A percentile compares a stretch with the other conserved stretches of the same genome.
Conservation (phyloP, 2,797 vertebrate genomes). For the Lithobates pipiens region DNA sequence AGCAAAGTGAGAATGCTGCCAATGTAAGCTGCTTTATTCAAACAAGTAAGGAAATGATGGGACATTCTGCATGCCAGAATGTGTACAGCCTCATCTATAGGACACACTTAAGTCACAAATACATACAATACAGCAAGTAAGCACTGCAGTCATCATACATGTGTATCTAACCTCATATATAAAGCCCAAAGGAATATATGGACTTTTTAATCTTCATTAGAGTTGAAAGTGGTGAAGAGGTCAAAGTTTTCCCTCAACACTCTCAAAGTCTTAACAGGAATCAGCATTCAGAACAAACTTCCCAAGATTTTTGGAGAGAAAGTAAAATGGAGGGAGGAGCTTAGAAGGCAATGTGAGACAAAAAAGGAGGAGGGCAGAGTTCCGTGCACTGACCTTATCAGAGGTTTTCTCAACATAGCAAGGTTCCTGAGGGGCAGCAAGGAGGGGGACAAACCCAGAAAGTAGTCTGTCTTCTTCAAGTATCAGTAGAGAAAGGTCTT, state of each 20-base stretch:
- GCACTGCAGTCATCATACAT: constrained; percentile 1
- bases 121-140: constrained; percentile 39
- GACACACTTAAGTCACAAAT: constrained; percentile 65
- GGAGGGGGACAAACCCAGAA: constrained; percentile 83
- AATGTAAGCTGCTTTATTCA: constrained; percentile 99
- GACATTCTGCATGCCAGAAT: constrained; percentile 98
- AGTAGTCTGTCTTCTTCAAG: constrained; percentile 84
- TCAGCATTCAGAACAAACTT: constrained; percentile 90
- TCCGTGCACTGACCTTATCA: constrained; percentile 85
- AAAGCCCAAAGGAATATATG: constrained; percentile 76
- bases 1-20: constrained; percentile 91
- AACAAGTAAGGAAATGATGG: constrained; percentile 99
- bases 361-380: constrained; percentile 69
- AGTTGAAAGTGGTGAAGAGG: constrained; percentile 96
- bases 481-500: constrained; percentile 82
- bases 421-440: constrained; percentile 91
- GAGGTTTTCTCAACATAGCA: constrained; percentile 94
- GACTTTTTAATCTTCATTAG: constrained; percentile 85
- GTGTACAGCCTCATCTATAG: constrained; percentile 70
- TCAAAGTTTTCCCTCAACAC: constrained; percentile 99
- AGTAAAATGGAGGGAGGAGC: constrained; percentile 68
- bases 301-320: constrained; percentile 87
- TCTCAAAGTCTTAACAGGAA: constrained; percentile 95
- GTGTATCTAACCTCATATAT: constrained; percentile 24
- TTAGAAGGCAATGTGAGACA: constrained; percentile 62